Conservation (phyloP, 2,797 vertebrate genomes). For the Gadopsis bispinosus region DNA sequence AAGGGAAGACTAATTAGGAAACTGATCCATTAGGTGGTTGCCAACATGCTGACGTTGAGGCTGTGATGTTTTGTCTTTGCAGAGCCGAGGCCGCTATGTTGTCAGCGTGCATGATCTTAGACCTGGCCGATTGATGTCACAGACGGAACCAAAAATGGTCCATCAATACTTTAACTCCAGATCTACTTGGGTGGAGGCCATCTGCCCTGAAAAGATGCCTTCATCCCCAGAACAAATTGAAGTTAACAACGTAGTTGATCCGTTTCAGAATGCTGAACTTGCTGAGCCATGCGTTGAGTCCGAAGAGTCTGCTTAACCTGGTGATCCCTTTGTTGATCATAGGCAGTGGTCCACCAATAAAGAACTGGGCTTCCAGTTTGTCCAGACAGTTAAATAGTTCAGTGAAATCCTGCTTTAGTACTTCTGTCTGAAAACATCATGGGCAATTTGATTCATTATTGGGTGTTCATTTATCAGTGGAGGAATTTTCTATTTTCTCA, state of each 20-base stretch:
- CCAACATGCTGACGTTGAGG: neutral
- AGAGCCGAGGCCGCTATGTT: neutral
- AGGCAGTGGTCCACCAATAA: neutral
- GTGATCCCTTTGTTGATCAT: neutral
- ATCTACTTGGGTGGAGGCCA: neutral
- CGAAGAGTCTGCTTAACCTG: neutral
- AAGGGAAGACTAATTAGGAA: neutral
- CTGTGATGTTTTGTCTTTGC: constrained; percentile 3
- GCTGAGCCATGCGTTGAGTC: neutral
- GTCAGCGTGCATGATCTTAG: neutral
- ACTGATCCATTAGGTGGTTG: neutral
- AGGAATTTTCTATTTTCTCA: neutral
- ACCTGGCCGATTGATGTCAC: neutral
- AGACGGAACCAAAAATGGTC: constrained; percentile 4
- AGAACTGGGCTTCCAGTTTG: neutral
- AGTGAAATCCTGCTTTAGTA: neutral
- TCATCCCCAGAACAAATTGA: neutral
- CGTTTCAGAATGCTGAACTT: neutral
- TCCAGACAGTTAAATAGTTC: neutral
- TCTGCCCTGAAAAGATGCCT: neutral
- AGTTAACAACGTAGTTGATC: neutral
- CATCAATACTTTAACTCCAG: neutral
- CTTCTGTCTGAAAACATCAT: neutral
- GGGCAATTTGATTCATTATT: neutral
- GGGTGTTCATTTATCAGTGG: neutral